Evolutionary conservation across 1,140 invertebrate genomes (phyloP), one percentile per base, ranked within the genome.

Genomic region (Zaprionus ghesquierei): DNA sequence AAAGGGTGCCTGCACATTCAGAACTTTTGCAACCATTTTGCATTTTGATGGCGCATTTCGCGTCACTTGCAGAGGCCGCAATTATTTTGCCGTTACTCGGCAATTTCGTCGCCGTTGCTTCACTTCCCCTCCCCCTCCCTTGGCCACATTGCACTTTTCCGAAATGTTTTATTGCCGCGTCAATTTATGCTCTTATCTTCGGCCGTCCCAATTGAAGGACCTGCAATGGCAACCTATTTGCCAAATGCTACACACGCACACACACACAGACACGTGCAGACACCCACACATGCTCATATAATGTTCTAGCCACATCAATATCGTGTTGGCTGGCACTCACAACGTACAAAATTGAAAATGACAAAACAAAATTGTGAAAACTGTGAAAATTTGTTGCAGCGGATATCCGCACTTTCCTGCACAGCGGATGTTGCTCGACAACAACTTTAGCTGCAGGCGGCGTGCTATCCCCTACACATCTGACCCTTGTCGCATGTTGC

Each of bases 71-170:
- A 69, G 68, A 53, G 61, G 49, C 69, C 65, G 72, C 79, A 89
- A 89, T 87, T 87, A 89, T 87, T 87, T 77, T 78, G 71, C 72
- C 79, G 77, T 89, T 81, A 77, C 65, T 51, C 54, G 70, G 59
- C 60, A 63, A 58, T 69, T 61, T 35, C 64, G 63, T 58, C 22
- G 44, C 9, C 64, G 29, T 65, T 46, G 20, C 63, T 46, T n/a
- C 25, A 49, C 27, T 56, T 31, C 31, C 46, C 15, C 22, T 5
- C 5, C 0, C 13, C 10, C 35, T 5, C 15, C 10, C 41, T 12
- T 6, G 18, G 18, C 1, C 8, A 8, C 13, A 58, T 20, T 38
- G 13, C 15, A 23, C 27, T 55, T 15, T 25, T 13, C 46, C 20
- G 9, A 59, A 81, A 68, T 75, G 73, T 86, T 86, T 87, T 81